Evolutionary conservation across 2,888 invertebrate genomes (phyloP), one percentile per base, ranked within the genome.

Genomic region (Glaucopsyche alexis): DNA sequence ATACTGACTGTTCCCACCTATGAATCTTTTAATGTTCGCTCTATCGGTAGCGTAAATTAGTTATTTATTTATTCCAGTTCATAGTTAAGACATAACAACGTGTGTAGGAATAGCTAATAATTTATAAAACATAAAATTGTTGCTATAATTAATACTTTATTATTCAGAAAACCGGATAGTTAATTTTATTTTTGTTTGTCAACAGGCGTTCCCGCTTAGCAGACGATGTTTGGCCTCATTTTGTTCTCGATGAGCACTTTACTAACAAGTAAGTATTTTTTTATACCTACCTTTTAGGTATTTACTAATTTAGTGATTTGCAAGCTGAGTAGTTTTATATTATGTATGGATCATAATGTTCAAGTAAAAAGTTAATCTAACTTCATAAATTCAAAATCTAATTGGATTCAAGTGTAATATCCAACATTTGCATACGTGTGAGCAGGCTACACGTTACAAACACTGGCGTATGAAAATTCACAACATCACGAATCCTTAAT

Each of bases 151-250:
- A 4, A 29, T 29, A 29, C 29, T 29, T 29, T 29, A 29, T 29
- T 29, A 29, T 29, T 29, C 4, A 29, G 29, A 29, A 29, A 29
- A 29, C 29, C 4, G 29, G 29, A 29, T 29, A 29, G 29, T 67
- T 67, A 9, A 47, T 9, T 45, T 47, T n/a, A 9, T 45, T 49
- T 49, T 42, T 42, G 7, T 49, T 69, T 69, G 47, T 47, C 69
- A 11, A 19, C 67, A 69, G 69, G 69, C 49, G 69, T 6, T 8
- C 47, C 47, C 19, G 69, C 69, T 69, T 29, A 8, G 69, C 49
- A 8, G 69, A 69, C 49, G 69, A 69, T 69, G 69, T 69, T 47
- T 47, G 45, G 69, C 47, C 47, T 69, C 69, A 69, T 49, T 49
- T 29, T 49, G 29, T 69, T 69, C 16, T 29, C 49, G 13, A 47